Percentiles rank a stretch among this genome's conserved stretches.
phyloP scores from a whole-genome alignment of 2,888 invertebrate genomes.

The Heliothis peltigera region DNA sequence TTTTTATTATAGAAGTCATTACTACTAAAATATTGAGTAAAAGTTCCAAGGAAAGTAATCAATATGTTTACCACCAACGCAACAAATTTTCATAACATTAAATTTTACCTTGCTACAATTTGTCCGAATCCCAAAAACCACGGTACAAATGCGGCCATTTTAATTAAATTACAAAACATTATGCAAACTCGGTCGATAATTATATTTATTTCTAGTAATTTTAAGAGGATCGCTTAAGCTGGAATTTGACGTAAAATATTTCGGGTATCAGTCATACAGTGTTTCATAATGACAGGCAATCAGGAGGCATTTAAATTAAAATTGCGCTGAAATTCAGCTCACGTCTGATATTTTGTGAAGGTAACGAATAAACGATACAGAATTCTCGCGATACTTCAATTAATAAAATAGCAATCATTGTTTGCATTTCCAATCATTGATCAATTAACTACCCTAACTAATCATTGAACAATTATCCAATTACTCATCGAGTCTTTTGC shows the following conservation, averaged over 20 bases:
- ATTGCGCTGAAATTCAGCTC: slow-evolving; percentile 4
- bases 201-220: neutral
- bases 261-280: neutral
- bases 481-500: too few relatives aligned
- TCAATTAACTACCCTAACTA: too few relatives aligned
- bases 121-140: neutral
- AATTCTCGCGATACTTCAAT: neutral
- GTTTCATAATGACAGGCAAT: slow-evolving; percentile 11
- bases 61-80: too few relatives aligned
- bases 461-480: too few relatives aligned
- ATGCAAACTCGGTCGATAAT: neutral
- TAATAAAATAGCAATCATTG: neutral
- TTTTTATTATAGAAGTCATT: too few relatives aligned
- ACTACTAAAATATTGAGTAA: too few relatives aligned
- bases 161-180: slow-evolving; percentile 3
- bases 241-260: slow-evolving; percentile 6
- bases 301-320: slow-evolving; percentile 8
- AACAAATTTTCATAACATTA: too few relatives aligned
- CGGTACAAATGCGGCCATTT: neutral
- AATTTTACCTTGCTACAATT: neutral
- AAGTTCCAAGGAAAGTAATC: too few relatives aligned
- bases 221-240: neutral
- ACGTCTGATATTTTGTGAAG: slow-evolving; percentile 9
- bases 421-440: neutral
- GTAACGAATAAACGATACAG: neutral